Evolutionary conservation across 2,888 invertebrate species (phyloP).

Genomic region (Lysandra bellargus): DNA sequence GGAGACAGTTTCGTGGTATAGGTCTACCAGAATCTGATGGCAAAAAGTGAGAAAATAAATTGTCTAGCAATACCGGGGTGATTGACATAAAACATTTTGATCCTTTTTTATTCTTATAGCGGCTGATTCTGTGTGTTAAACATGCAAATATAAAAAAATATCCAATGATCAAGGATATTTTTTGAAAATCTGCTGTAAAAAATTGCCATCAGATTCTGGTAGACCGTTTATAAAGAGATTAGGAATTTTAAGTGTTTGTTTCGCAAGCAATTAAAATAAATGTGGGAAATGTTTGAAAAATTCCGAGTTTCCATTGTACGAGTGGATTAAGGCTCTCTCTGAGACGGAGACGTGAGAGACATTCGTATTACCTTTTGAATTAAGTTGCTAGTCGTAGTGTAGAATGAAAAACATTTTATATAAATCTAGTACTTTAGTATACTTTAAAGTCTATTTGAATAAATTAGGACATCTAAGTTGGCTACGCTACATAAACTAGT

Average conservation of each 20-base stretch:
- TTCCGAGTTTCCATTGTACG: constrained; percentile 30
- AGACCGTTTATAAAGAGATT: background rate
- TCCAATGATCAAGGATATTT: too few species aligned
- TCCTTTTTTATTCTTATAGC: too few species aligned
- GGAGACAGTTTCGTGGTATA: too few species aligned
- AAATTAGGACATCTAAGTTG: background rate
- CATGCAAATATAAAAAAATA: too few species aligned
- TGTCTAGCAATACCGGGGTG: too few species aligned
- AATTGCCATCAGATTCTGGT: too few species aligned
- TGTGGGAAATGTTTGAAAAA: constrained; percentile 30
- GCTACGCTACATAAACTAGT: background rate
- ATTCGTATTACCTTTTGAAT: constrained; percentile 42
- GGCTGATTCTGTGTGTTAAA: too few species aligned
- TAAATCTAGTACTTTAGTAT: constrained; percentile 6
- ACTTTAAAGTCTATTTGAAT: background rate
- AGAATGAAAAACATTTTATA: constrained; percentile 30
- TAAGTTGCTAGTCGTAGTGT: constrained; percentile 36
- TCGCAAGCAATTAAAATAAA: constrained; percentile 22
- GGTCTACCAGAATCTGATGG: too few species aligned
- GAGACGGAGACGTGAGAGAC: constrained; percentile 39
- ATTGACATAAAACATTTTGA: too few species aligned
- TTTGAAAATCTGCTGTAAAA: too few species aligned
- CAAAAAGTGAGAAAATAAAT: too few species aligned
- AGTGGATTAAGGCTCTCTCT: constrained; percentile 29
- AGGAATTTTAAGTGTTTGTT: constrained; percentile 3